A percentile compares a stretch with the other conserved stretches of the same genome.
phyloP scores from a whole-genome alignment of 2,888 invertebrate genomes.

The Tricholauxania praeusta region DNA sequence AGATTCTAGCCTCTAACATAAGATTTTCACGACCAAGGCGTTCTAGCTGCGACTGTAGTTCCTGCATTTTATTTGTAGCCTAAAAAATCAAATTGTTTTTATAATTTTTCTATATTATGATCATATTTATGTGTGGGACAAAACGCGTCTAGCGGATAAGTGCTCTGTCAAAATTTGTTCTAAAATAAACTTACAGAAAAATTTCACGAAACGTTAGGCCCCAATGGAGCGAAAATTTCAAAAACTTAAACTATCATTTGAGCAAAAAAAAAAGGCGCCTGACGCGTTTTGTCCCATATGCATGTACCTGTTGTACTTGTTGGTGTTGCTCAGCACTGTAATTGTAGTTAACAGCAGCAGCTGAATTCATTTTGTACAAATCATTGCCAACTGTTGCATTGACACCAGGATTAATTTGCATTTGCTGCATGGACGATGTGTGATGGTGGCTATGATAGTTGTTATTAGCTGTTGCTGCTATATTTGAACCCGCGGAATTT shows the following conservation, averaged over 20 bases:
- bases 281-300: too few relatives aligned
- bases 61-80: conserved; percentile 71
- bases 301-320: conserved; percentile 37
- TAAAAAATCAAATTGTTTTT: conserved; percentile 39
- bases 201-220: too few relatives aligned
- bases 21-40: conserved; percentile 75
- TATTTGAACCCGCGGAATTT: conserved; percentile 44
- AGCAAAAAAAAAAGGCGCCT: too few relatives aligned
- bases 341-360: conserved; percentile 59
- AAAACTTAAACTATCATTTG: too few relatives aligned
- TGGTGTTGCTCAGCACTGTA: conserved; percentile 60
- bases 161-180: too few relatives aligned
- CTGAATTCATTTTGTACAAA: conserved; percentile 52
- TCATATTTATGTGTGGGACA: too few relatives aligned
- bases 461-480: conserved; percentile 52
- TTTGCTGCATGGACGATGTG: conserved; percentile 25
- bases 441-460: conserved; percentile 37
- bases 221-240: too few relatives aligned
- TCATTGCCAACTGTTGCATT: conserved; percentile 40
- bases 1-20: conserved; percentile 73
- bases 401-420: conserved; percentile 29
- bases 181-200: too few relatives aligned
- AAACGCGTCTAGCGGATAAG: too few relatives aligned
- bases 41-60: conserved; percentile 74
- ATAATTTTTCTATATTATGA: too few relatives aligned